These are phyloP conservation scores for Rhodeus uyekii DNA, from an alignment of 2,797 vertebrate genomes.

Conservation along the genomic window DNA sequence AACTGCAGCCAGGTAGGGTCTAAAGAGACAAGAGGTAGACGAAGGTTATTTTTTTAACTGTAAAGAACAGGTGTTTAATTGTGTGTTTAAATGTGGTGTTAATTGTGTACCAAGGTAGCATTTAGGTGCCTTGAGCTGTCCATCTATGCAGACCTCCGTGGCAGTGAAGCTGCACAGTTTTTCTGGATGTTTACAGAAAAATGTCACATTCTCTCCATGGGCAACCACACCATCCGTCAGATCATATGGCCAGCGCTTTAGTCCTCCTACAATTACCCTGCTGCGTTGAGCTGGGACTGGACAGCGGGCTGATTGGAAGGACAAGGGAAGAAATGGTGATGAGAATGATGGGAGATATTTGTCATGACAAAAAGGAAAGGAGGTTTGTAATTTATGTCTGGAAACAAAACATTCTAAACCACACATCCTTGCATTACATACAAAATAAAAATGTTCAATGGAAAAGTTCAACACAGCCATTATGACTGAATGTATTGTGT, in stretches of 20 bases:
- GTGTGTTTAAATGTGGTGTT: neutral
- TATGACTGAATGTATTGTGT: neutral
- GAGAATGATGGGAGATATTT: neutral
- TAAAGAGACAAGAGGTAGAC: constrained; percentile 57
- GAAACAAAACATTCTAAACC: neutral
- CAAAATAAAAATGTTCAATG: neutral
- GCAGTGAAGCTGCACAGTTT: constrained; percentile 76
- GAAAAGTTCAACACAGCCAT: neutral
- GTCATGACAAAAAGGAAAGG: neutral
- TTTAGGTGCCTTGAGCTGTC: constrained; percentile 71
- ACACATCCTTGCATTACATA: too few species aligned
- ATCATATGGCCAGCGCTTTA: constrained; percentile 82
- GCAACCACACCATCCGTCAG: constrained; percentile 76
- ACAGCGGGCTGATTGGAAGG: constrained; percentile 73
- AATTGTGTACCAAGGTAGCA: constrained; percentile 79
- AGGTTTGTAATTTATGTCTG: neutral
- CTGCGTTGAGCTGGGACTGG: constrained; percentile 78
- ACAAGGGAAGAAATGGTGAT: neutral
- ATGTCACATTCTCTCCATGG: constrained; percentile 78
- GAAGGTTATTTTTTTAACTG: neutral
- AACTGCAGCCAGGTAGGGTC: constrained; percentile 85
- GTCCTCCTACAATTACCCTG: constrained; percentile 75
- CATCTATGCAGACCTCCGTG: constrained; percentile 74
- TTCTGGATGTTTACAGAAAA: constrained; percentile 80
- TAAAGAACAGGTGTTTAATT: neutral